These are phyloP conservation scores for Agrotis clavis DNA, from an alignment of 2,888 invertebrate genomes.

Conservation along the genomic window DNA sequence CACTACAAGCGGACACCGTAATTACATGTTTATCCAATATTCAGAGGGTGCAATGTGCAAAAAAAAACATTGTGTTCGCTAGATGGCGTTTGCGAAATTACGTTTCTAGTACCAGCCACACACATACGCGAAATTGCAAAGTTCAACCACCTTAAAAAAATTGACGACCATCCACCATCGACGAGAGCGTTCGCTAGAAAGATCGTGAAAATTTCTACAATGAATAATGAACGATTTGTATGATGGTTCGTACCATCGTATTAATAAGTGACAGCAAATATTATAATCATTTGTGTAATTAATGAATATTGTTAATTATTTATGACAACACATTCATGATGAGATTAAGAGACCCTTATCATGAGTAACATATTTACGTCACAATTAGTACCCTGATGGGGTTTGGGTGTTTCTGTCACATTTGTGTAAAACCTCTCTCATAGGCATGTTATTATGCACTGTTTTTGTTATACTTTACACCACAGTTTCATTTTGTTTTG, in stretches of 20 bases:
- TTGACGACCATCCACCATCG: too few relatives aligned
- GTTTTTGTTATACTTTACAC: neutral
- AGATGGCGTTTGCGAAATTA: constrained; percentile 21
- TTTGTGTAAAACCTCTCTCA: neutral
- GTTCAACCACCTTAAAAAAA: constrained; percentile 4
- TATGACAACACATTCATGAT: constrained; percentile 6
- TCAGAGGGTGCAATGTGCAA: constrained; percentile 1
- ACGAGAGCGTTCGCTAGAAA: too few relatives aligned
- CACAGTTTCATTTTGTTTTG: too few relatives aligned
- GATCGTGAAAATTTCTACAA: too few relatives aligned
- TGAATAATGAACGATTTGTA: too few relatives aligned
- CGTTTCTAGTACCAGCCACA: neutral
- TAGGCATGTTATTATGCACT: neutral
- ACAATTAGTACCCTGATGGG: neutral
- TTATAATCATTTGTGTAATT: constrained; percentile 34
- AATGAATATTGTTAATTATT: constrained; percentile 29
- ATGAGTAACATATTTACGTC: neutral
- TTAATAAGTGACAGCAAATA: constrained; percentile 40
- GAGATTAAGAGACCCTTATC: neutral
- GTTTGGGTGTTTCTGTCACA: neutral
- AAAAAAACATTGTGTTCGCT: neutral
- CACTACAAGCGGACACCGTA: constrained; percentile 3
- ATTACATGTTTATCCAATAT: neutral
- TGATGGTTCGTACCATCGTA: neutral
- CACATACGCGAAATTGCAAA: neutral